Base-by-base conservation (phyloP, 2,888 invertebrate genomes). In the Tenodera sinensis region DNA sequence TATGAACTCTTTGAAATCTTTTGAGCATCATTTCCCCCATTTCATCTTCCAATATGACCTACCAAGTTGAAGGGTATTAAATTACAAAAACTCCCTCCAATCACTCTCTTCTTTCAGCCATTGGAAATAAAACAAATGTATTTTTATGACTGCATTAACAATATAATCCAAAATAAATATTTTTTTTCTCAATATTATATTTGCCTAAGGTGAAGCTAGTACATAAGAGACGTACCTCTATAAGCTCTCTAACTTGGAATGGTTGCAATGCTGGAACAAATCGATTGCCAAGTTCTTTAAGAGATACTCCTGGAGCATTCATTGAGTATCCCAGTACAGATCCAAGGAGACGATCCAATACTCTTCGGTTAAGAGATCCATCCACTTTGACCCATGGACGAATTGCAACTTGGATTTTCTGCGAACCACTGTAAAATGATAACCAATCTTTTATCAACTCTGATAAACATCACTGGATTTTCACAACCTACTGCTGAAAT, bases 331-430 rank as follows among this genome's bases (percentile, higher is more conserved):
- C 94, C 89, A 97, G 93, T 89, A 97, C 92, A 15, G 95, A 94
- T 85, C 96, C 95, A 89, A 97, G 91, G 95, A 97, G 96, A 89
- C 95, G 95, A 91, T 96, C 96, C 54, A 97, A 93, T 6, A 96
- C 95, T 28, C 95, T 94, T 20, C 95, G 93, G 93, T 97, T 97
- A 15, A 97, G 92, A 0, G 95, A 94, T 3, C 97, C 97, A 93
- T 97, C 96, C 2, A 97, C 94, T 90, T 96, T 94, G 89, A 96
- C 95, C 97, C 97, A 97, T 0, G 97, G 97, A 90, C 95, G 94
- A 87, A 95, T 93, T 12, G 93, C 92, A 4, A 94, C 93, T 88
- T 92, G 92, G 82, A 92, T 90, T 88, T 85, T 89, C 85, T 91
- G 87, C 1, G 83, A 83, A 8, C 85, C 84, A 86, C 91, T 90